A percentile compares a stretch with the other conserved stretches of the same genome.
Conservation (phyloP, 2,888 invertebrate species). For the Spilarctia lutea region DNA sequence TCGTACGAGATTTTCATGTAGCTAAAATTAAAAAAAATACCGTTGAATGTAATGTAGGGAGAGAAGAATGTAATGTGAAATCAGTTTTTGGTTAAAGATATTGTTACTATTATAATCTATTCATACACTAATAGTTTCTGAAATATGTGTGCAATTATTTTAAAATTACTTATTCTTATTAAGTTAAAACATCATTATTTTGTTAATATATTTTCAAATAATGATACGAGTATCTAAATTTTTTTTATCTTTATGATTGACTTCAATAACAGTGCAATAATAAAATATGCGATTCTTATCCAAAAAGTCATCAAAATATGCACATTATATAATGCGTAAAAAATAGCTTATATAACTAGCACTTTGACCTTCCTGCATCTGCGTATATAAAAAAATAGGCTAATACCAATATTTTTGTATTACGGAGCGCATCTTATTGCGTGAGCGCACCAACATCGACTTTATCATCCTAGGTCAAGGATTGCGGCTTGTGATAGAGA, state of each 20-base stretch:
- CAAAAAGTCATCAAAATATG: background rate
- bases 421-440: slow-evolving; percentile 44
- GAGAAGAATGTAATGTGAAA: background rate
- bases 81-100: background rate
- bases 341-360: background rate
- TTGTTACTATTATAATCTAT: background rate
- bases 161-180: background rate
- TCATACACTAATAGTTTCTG: background rate
- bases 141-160: background rate
- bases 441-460: slow-evolving; percentile 43
- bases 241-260: background rate
- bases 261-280: background rate
- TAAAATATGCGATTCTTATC: background rate
- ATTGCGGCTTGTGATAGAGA: slow-evolving; percentile 50
- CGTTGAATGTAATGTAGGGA: background rate
- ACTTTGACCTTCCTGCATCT: background rate
- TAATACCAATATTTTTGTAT: slow-evolving; percentile 26
- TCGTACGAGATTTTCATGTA: background rate
- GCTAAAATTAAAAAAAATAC: background rate
- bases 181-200: background rate
- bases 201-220: background rate
- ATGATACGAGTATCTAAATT: background rate
- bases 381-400: background rate
- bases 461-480: slow-evolving; percentile 72
- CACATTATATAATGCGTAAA: background rate